phyloP scores from a whole-genome alignment of 2,888 invertebrate species.

The Cephus nigrinus region DNA sequence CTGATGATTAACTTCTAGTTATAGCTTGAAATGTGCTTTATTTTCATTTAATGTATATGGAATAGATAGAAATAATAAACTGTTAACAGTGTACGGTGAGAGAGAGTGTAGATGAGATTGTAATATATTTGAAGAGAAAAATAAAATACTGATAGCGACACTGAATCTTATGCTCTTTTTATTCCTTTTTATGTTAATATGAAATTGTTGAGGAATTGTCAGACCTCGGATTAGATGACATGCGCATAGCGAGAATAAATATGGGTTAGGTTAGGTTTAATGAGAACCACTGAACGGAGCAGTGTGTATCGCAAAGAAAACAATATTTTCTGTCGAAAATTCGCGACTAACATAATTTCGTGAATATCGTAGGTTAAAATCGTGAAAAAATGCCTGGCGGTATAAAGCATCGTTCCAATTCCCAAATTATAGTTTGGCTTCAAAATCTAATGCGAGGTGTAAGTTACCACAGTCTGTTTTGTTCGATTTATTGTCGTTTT shows the following conservation, averaged over 20 bases:
- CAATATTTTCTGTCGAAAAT: background rate
- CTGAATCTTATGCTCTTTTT: background rate
- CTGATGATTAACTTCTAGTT: background rate
- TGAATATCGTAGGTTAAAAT: background rate
- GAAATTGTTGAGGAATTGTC: background rate
- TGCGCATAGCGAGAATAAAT: background rate
- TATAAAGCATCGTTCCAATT: background rate
- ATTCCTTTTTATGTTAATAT: background rate
- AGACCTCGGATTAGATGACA: background rate
- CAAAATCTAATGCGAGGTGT: background rate
- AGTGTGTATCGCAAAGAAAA: background rate
- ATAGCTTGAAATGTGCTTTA: background rate
- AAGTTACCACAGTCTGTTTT: background rate
- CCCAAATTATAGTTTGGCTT: background rate
- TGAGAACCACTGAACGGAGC: background rate
- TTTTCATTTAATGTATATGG: background rate
- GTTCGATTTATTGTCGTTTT: background rate
- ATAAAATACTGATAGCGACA: background rate
- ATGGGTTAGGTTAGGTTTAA: background rate
- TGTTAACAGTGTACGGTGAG: too few relatives aligned
- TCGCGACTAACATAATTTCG: background rate
- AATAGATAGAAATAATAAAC: too few relatives aligned
- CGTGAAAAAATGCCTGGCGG: background rate
- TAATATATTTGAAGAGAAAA: background rate
- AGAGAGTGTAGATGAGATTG: too few relatives aligned